Base-by-base conservation (phyloP, 2,888 invertebrate species). In the Philhelius pedissequus region DNA sequence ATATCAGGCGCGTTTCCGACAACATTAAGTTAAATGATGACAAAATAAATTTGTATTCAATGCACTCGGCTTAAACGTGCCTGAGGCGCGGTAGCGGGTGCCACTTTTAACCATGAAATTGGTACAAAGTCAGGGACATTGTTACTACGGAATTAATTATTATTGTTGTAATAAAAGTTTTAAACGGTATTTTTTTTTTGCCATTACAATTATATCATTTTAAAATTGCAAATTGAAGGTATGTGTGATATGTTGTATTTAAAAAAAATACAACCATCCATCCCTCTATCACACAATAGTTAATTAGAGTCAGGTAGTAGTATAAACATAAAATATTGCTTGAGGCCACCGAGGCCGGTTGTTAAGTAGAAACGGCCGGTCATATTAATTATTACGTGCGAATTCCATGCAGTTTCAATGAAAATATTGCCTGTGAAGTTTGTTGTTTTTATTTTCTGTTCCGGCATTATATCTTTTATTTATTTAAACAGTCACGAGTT, bases 101-200 rank as follows among this genome's bases (percentile, higher is more conserved):
- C 38, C n/a, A 27, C 18, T 20, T 32, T 68, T 70, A 62, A 13
- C 83, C 78, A 74, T 83, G 83, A 48, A 75, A 83, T 43, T 74
- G 79, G 64, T 64, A 75, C 83, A 83, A 83, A 82, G 82, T 82
- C 82, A 82, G 54, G 79, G 83, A 13, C 35, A 22, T 52, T 70
- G 15, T 52, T 83, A 60, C 79, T 79, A 54, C 79, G 82, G 82
- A 83, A 78, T 74, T 74, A 43, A 83, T 38, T 78, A n/a, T n/a
- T n/a, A n/a, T 73, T 22, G 3, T 15, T 40, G 15, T 43, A 35
- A 9, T 38, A 15, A 5, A 75, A 1, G 8, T 15, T 7, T 2
- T 64, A 60, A 82, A 75, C 80, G 74, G 81, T 66, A 48, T 30
- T 25, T 5, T 3, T 25, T 5, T 3, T 2, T 8, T 8, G 11